phyloP scores from a whole-genome alignment of 1,140 invertebrate species.

The Sarcophaga peregrina region DNA sequence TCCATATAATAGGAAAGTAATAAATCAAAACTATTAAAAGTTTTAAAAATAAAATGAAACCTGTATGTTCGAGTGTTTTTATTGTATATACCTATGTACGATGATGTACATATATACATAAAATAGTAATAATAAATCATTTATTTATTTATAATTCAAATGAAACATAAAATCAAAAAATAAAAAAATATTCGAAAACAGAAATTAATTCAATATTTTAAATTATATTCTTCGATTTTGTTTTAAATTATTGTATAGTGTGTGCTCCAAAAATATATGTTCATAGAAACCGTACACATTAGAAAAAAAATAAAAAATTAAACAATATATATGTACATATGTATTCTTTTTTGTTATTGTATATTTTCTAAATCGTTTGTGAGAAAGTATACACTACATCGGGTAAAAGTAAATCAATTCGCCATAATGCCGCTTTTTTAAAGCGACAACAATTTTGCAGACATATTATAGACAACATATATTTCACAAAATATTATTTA shows the following conservation, averaged over 20 bases:
- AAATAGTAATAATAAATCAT: conserved; percentile 28
- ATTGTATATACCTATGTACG: background rate
- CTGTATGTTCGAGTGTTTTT: background rate
- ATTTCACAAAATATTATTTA: too few species aligned
- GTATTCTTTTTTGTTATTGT: background rate
- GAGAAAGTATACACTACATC: background rate
- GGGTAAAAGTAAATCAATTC: background rate
- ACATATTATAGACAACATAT: too few species aligned
- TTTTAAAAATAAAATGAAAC: background rate
- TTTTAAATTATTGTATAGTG: conserved; percentile 10
- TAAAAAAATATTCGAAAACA: background rate
- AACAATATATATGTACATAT: background rate
- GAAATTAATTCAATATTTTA: conserved; percentile 38
- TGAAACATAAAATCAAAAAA: conserved; percentile 10
- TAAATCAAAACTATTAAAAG: background rate
- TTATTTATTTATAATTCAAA: conserved; percentile 23
- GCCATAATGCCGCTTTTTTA: too few species aligned
- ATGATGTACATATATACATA: background rate
- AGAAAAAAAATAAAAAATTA: background rate
- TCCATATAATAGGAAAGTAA: too few species aligned
- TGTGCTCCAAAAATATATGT: background rate
- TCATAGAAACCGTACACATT: background rate
- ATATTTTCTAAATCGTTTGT: background rate
- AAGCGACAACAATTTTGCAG: too few species aligned
- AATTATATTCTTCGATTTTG: conserved; percentile 22